phyloP scores from a whole-genome alignment of 2,797 vertebrate species.

The Meriones psammophilus region DNA sequence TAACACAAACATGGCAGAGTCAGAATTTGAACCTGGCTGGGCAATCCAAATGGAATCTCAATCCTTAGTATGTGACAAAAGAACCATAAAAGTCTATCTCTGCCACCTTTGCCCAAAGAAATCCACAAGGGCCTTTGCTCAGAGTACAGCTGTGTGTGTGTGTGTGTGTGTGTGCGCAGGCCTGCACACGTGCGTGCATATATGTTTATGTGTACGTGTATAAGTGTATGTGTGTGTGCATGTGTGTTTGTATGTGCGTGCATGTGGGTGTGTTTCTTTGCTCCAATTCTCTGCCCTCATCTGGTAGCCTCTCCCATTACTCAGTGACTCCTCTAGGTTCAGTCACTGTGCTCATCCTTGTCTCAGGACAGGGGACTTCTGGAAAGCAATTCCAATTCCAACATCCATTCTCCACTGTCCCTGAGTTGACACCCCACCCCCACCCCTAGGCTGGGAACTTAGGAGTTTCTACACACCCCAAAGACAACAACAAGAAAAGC shows the following conservation, averaged over 20 bases:
- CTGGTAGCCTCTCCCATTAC: neutral
- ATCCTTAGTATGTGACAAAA: neutral
- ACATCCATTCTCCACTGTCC: neutral
- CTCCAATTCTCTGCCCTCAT: neutral
- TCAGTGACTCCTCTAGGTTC: neutral
- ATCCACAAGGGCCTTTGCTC: neutral
- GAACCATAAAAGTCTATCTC: neutral
- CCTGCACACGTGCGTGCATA: neutral
- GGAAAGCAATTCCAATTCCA: neutral
- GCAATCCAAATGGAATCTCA: neutral
- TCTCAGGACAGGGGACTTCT: neutral
- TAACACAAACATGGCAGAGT: neutral
- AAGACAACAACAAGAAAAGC: neutral
- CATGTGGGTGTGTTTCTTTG: neutral
- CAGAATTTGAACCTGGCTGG: constrained; percentile 20
- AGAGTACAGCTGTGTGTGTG: neutral
- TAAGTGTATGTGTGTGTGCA: neutral
- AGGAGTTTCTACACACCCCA: neutral
- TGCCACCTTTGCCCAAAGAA: neutral
- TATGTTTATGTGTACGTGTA: neutral
- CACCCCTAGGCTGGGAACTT: neutral
- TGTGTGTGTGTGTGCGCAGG: neutral
- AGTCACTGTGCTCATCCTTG: neutral
- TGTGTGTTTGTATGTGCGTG: neutral
- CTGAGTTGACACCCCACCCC: neutral